phyloP scores from a whole-genome alignment of 1,140 invertebrate genomes.

The Drosophila ogumai region DNA sequence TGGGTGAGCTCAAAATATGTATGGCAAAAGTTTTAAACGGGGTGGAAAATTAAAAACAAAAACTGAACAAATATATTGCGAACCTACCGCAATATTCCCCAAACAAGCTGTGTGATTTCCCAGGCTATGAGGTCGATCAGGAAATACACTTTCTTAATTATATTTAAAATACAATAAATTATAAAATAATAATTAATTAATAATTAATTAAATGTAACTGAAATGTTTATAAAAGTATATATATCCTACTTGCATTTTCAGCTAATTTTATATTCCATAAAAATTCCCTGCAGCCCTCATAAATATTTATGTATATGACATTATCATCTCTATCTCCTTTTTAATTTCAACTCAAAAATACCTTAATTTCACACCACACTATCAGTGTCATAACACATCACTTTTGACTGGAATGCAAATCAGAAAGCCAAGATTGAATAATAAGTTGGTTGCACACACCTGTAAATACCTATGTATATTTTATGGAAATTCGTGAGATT shows the following conservation, averaged over 20 bases:
- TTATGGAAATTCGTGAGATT: constrained; percentile 16
- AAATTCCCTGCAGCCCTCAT: too few relatives aligned
- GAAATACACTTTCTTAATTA: neutral
- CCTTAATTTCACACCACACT: neutral
- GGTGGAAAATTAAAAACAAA: constrained; percentile 16
- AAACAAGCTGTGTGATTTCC: neutral
- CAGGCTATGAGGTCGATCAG: neutral
- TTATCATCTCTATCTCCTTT: neutral
- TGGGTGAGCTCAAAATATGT: constrained; percentile 14
- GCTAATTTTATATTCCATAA: neutral
- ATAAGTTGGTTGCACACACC: neutral
- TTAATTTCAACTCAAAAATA: neutral
- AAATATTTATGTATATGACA: neutral
- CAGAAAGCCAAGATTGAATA: constrained; percentile 6
- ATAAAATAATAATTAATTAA: fast-evolving
- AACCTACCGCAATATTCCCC: constrained; percentile 23
- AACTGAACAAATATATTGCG: neutral
- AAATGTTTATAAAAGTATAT: neutral
- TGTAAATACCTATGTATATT: neutral
- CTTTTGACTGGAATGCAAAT: constrained; percentile 12
- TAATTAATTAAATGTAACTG: too few relatives aligned
- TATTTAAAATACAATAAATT: neutral
- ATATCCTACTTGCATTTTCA: neutral
- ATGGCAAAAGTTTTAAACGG: constrained; percentile 10
- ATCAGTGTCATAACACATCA: constrained; percentile 1